phyloP scores from a whole-genome alignment of 2,888 invertebrate genomes.

The Drosophila acutilabella region DNA sequence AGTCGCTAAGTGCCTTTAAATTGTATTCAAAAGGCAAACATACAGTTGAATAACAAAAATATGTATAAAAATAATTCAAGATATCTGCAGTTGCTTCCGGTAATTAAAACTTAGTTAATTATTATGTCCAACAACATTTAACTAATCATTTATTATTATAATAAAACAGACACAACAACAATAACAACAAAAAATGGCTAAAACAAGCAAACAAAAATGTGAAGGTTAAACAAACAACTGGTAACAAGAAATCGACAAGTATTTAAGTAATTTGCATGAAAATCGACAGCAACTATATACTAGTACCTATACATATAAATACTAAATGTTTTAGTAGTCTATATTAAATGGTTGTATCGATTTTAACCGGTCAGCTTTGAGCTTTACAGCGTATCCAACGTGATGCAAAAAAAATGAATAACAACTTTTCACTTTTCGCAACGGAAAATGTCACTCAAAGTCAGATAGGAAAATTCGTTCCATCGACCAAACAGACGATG shows the following conservation, averaged over 20 bases:
- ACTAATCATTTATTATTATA: slow-evolving; percentile 56
- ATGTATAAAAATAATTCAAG: slow-evolving; percentile 21
- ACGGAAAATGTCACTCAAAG: slow-evolving; percentile 77
- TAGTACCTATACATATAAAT: slow-evolving; percentile 1
- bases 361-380: slow-evolving; percentile 47
- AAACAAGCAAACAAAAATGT: slow-evolving; percentile 39
- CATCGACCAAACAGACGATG: slow-evolving; percentile 30
- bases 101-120: slow-evolving; percentile 65
- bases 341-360: slow-evolving; percentile 28
- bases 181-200: slow-evolving; percentile 15
- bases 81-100: slow-evolving; percentile 66
- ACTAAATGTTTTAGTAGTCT: neutral
- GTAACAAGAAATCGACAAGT: slow-evolving; percentile 18
- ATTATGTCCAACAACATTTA: slow-evolving; percentile 46
- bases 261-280: slow-evolving; percentile 64
- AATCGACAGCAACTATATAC: slow-evolving; percentile 28
- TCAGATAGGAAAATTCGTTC: slow-evolving; percentile 51
- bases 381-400: slow-evolving; percentile 56
- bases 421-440: slow-evolving; percentile 78
- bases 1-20: slow-evolving; percentile 34
- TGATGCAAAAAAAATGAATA: slow-evolving; percentile 57
- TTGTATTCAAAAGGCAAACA: slow-evolving; percentile 18
- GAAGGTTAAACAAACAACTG: slow-evolving; percentile 53
- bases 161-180: slow-evolving; percentile 12
- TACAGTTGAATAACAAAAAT: slow-evolving; percentile 5